Evolutionary conservation across 2,797 vertebrate species (phyloP).

Genomic region (Gallinago solitaria): DNA sequence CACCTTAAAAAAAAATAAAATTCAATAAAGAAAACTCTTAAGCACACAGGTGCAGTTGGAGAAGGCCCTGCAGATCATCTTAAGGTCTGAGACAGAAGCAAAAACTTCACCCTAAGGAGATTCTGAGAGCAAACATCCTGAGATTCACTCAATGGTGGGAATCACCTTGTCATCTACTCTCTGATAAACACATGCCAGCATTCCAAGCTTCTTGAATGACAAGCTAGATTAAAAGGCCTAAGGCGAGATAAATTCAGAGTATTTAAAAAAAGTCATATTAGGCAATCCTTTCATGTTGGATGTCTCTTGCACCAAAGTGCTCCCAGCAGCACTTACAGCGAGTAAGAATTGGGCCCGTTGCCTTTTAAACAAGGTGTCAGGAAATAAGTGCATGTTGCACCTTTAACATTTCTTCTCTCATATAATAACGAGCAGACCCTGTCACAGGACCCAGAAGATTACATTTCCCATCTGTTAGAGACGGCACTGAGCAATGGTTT

Average conservation of each 20-base stretch:
- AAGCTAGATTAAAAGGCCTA: background rate
- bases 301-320: background rate
- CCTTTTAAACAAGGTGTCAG: conserved; percentile 22
- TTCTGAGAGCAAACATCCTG: background rate
- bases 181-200: background rate
- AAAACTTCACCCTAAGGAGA: background rate
- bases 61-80: background rate
- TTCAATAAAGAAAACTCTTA: background rate
- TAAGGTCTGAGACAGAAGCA: background rate
- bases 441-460: conserved; percentile 48
- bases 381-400: background rate
- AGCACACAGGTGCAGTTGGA: background rate
- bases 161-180: background rate
- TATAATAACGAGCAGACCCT: conserved; percentile 41
- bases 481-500: conserved; percentile 30
- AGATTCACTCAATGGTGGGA: background rate
- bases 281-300: background rate
- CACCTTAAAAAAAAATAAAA: background rate
- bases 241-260: background rate
- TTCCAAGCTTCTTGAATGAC: background rate
- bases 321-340: background rate
- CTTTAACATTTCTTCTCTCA: conserved; percentile 29
- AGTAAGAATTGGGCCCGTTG: background rate
- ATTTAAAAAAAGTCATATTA: background rate
- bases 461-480: conserved; percentile 48